Base-by-base conservation (phyloP, 1,140 invertebrate genomes). In the Eurosta solidaginis region DNA sequence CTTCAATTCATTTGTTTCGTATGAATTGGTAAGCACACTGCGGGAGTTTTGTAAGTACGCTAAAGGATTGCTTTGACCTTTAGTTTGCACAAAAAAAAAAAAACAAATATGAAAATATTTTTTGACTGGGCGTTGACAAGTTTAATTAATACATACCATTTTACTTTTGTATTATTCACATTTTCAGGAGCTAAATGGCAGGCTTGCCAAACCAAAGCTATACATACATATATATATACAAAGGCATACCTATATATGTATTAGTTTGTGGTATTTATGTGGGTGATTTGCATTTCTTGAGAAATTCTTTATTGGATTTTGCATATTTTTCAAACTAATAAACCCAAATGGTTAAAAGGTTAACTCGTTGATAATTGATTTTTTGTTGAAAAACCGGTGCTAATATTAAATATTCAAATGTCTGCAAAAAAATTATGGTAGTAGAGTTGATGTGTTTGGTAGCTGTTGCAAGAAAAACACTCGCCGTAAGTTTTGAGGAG, bases 61-160 rank as follows among this genome's bases (percentile, higher is more conserved):
- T 40, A 68, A 68, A 36, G 36, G 1, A 68, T 12, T 40, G 36
- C 6, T 3, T 68, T 3, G 33, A n/a, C 59, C 14, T 7, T 14
- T 68, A 20, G 6, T 20, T 68, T 68, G 59, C 59, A 68, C 20
- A 68, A 40, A 42, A n/a, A 17, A 29, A 68, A 68, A 9, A 54
- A 27, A 54, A 20, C 5, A 7, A 25, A 14, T 25, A 54, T 12
- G 50, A 27, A 29, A 54, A 27, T 52, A 6, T 7, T 22, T 52
- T 52, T 52, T 20, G 1, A 22, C 33, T 20, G 59, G 59, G 59
- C 59, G 59, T 68, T 68, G 59, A 68, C 59, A 68, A 68, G 33
- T 68, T 36, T 68, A 68, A 68, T 68, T 68, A 68, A 68, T 68
- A 68, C 59, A 68, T 22, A 10, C 59, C 33, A 68, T 40, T 68